Percentiles rank a stretch among this genome's conserved stretches.
phyloP scores from a whole-genome alignment of 2,797 vertebrate species.

The Margarornis squamiger region DNA sequence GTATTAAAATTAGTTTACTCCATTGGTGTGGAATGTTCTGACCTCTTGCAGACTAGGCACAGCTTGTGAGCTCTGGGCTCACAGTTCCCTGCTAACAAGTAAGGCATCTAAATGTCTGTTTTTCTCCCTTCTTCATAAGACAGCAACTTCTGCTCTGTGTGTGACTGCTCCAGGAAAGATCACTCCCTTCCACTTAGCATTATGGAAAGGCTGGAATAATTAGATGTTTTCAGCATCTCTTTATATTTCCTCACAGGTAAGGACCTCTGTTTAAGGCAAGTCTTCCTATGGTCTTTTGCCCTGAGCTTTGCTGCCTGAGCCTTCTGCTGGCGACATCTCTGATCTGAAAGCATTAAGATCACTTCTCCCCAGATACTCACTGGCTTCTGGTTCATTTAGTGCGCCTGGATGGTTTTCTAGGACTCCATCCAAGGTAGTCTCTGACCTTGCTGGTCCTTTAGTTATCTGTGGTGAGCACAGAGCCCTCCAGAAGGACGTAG shows the following conservation, averaged over 20 bases:
- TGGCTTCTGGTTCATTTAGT: constrained; percentile 45
- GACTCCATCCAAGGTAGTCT: constrained; percentile 46
- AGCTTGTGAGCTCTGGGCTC: not conserved
- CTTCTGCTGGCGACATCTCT: not conserved
- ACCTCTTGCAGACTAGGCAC: not conserved
- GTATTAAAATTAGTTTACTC: not conserved
- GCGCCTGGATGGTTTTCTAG: constrained; percentile 62
- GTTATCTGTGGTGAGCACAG: not conserved
- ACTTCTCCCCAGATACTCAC: constrained; percentile 31
- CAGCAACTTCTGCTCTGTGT: rapidly evolving
- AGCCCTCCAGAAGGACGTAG: not conserved
- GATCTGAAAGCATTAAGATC: constrained; percentile 56
- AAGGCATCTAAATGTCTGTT: not conserved
- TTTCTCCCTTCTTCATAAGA: not conserved
- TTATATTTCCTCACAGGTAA: not conserved
- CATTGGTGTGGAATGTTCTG: not conserved
- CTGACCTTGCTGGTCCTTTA: constrained; percentile 57
- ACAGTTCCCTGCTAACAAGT: not conserved
- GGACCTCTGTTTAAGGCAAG: constrained; percentile 4
- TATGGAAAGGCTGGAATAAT: not conserved
- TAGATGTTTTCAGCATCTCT: not conserved
- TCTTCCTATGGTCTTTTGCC: not conserved
- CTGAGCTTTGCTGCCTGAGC: not conserved
- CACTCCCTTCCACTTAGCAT: not conserved
- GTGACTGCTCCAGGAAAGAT: not conserved